Conservation (phyloP, 2,113 vertebrate genomes). For the Phycodurus eques region DNA sequence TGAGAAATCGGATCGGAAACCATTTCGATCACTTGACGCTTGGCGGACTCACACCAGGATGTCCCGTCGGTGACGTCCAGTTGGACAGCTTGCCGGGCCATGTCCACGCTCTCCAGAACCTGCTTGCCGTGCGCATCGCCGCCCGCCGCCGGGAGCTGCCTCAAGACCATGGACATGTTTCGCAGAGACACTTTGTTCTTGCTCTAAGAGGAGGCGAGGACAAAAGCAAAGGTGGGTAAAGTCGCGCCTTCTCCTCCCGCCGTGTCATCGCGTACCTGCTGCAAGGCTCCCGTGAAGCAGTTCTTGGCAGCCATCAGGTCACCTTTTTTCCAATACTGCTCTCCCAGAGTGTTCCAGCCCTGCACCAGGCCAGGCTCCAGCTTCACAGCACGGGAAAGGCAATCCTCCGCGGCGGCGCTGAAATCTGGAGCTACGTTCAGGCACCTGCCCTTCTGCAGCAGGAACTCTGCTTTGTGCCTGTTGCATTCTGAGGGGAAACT, state of each 20-base stretch:
- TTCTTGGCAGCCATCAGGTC: constrained; percentile 81
- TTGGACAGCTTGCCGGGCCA: constrained; percentile 84
- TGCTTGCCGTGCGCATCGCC: constrained; percentile 66
- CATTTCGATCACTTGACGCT: neutral
- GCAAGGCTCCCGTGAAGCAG: constrained; percentile 86
- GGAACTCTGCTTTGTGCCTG: constrained; percentile 72
- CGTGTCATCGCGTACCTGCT: constrained; percentile 63
- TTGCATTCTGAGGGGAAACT: constrained; percentile 62
- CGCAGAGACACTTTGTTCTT: constrained; percentile 89
- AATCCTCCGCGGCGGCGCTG: constrained; percentile 76
- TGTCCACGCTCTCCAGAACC: constrained; percentile 82
- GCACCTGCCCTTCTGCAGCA: constrained; percentile 82
- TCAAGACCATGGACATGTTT: constrained; percentile 88
- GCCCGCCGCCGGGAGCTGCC: constrained; percentile 74
- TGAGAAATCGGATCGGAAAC: neutral
- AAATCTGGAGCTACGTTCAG: constrained; percentile 79
- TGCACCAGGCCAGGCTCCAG: constrained; percentile 83
- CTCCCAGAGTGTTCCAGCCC: constrained; percentile 88
- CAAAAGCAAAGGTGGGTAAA: neutral
- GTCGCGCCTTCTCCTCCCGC: neutral
- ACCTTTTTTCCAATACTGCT: constrained; percentile 91
- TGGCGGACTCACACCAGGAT: constrained; percentile 85
- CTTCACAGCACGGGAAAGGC: constrained; percentile 85
- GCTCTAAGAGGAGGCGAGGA: constrained; percentile 58
- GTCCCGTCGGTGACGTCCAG: constrained; percentile 84